Evolutionary conservation across 2,797 vertebrate genomes (phyloP).

Genomic region (Okamejei kenojei): DNA sequence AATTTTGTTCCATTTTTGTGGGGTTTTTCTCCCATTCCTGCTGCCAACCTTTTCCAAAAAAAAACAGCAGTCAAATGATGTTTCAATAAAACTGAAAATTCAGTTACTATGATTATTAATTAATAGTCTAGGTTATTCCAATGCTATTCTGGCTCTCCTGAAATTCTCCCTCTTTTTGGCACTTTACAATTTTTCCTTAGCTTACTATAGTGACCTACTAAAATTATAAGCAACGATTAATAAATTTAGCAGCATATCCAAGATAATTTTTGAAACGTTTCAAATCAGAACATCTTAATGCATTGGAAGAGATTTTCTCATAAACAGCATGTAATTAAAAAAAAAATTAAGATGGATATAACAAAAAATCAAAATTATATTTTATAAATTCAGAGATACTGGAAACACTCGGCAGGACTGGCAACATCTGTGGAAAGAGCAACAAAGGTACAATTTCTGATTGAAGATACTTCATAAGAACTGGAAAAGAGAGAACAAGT

Average conservation of each 20-base stretch:
- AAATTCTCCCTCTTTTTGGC: neutral
- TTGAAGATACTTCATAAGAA: no score
- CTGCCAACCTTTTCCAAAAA: neutral
- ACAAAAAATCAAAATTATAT: neutral
- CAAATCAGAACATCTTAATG: neutral
- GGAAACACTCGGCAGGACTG: no score
- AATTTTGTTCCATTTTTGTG: neutral
- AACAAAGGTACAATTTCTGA: no score
- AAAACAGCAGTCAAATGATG: neutral
- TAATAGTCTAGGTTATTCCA: neutral
- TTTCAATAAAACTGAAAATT: neutral
- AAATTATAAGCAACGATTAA: neutral
- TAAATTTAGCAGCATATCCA: neutral
- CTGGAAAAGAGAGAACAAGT: no score
- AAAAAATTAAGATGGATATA: neutral
- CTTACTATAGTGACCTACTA: neutral
- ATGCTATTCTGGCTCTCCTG: neutral
- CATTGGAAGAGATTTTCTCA: neutral
- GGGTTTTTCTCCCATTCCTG: conserved; percentile 10
- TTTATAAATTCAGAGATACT: neutral
- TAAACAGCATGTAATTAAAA: neutral
- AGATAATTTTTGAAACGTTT: neutral
- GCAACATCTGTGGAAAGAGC: no score
- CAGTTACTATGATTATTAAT: neutral
- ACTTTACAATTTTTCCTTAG: neutral